Percentiles rank a stretch among this genome's conserved stretches.
phyloP scores from a whole-genome alignment of 2,888 invertebrate genomes.

The Diadromus collaris region DNA sequence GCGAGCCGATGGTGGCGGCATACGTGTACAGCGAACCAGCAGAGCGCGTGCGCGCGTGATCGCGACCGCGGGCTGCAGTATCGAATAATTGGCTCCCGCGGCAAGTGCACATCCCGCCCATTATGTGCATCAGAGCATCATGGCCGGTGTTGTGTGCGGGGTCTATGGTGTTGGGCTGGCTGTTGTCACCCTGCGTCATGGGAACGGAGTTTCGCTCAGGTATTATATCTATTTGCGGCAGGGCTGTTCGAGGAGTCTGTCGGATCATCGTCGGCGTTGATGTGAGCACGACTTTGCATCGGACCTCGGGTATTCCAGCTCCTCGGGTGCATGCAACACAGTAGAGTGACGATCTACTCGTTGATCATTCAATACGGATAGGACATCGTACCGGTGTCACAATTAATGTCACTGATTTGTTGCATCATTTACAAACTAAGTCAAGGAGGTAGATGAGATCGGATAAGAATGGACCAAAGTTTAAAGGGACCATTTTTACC shows the following conservation, averaged over 20 bases:
- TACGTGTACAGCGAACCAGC: conserved; percentile 55
- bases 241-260: conserved; percentile 22
- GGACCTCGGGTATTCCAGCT: not conserved
- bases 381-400: not conserved
- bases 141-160: conserved; percentile 66
- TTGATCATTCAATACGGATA: conserved; percentile 17
- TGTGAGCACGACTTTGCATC: conserved; percentile 20
- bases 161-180: conserved; percentile 62
- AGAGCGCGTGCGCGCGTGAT: conserved; percentile 50
- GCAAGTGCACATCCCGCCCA: conserved; percentile 80
- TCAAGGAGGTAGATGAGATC: too few species aligned
- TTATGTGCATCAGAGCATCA: conserved; percentile 79
- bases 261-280: conserved; percentile 38
- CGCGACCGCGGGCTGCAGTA: conserved; percentile 64
- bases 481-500: too few species aligned
- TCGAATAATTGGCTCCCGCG: conserved; percentile 80
- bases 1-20: conserved; percentile 68
- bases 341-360: conserved; percentile 1
- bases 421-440: not conserved
- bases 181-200: conserved; percentile 53
- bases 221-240: conserved; percentile 26
- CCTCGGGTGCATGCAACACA: not conserved
- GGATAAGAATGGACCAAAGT: too few species aligned
- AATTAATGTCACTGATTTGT: not conserved
- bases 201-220: conserved; percentile 37